Percentiles rank a stretch among this genome's conserved stretches.
Conservation (phyloP, 1,140 invertebrate species). For the Drosophila fuyamai region DNA sequence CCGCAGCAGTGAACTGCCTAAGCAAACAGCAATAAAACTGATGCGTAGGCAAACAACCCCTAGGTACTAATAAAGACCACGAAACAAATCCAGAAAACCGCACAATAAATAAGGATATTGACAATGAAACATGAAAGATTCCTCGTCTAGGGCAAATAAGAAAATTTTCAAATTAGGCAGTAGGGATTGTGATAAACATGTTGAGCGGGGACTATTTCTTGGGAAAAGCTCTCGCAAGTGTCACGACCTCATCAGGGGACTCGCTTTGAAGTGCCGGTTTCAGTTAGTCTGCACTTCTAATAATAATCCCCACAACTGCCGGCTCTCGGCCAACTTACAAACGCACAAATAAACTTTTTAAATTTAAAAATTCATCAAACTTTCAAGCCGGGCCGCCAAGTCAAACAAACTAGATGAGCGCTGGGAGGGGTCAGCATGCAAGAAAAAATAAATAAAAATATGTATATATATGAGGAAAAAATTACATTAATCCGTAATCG, state of each 20-base stretch:
- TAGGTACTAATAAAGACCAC: constrained; percentile 47
- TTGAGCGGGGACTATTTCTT: constrained; percentile 9
- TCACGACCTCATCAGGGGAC: constrained; percentile 9
- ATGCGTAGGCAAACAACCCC: constrained; percentile 27
- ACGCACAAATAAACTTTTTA: constrained; percentile 82
- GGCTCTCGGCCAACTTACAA: constrained; percentile 64
- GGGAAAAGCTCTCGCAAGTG: constrained; percentile 8
- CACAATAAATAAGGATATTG: constrained; percentile 55
- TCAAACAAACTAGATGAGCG: constrained; percentile 65
- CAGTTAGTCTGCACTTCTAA: constrained; percentile 51
- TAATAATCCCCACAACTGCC: constrained; percentile 31
- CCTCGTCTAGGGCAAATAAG: constrained; percentile 29
- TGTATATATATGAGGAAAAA: constrained; percentile 47
- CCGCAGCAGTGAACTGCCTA: constrained; percentile 13
- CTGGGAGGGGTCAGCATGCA: constrained; percentile 38
- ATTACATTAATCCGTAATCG: constrained; percentile 83
- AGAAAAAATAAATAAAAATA: constrained; percentile 39
- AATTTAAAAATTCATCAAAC: constrained; percentile 84
- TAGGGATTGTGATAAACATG: constrained; percentile 42
- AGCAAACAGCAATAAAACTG: constrained; percentile 36
- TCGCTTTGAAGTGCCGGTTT: constrained; percentile 47
- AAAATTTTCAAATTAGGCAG: constrained; percentile 33
- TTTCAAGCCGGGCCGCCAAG: constrained; percentile 60
- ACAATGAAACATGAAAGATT: constrained; percentile 56
- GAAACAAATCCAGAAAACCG: constrained; percentile 22